Percentiles rank a stretch among this genome's conserved stretches.
These are phyloP conservation scores for Elaphurus davidianus DNA, from an alignment of 2,113 vertebrate genomes.

Conservation along the genomic window DNA sequence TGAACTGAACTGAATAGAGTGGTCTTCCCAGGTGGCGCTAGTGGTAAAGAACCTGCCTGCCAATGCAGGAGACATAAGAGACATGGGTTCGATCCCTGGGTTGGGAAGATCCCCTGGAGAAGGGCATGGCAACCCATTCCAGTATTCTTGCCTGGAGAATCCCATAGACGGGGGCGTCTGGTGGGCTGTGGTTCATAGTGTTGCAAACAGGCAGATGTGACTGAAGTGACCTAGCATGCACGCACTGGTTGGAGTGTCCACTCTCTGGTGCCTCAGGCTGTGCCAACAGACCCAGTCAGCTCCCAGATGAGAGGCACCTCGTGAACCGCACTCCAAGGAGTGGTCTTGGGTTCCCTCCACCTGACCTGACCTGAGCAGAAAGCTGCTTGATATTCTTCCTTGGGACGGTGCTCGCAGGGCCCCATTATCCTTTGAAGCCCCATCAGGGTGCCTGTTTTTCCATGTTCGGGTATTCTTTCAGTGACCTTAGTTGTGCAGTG, in stretches of 20 bases:
- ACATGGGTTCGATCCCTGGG: not conserved
- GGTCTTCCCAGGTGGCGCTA: not conserved
- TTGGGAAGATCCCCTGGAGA: not conserved
- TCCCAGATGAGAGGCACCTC: not conserved
- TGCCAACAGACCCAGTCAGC: not conserved
- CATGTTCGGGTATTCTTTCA: not conserved
- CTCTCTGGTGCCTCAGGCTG: not conserved
- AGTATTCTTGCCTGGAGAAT: not conserved
- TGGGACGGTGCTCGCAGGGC: not conserved
- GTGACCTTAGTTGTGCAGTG: not conserved
- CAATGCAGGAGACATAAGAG: not conserved
- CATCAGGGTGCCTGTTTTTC: not conserved
- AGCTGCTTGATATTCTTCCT: not conserved
- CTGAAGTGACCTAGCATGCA: not conserved
- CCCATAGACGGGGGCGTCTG: not conserved
- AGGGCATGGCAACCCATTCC: not conserved
- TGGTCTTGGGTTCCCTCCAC: not conserved
- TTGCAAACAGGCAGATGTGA: not conserved
- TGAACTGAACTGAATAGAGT: not conserved
- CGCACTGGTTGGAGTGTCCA: not conserved
- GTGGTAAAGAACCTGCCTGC: not conserved
- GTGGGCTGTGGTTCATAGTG: not conserved
- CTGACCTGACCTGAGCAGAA: not conserved
- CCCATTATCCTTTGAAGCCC: not conserved
- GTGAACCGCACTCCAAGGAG: not conserved